Conservation (phyloP, 2,113 vertebrate genomes). For the Tiliqua scincoides region DNA sequence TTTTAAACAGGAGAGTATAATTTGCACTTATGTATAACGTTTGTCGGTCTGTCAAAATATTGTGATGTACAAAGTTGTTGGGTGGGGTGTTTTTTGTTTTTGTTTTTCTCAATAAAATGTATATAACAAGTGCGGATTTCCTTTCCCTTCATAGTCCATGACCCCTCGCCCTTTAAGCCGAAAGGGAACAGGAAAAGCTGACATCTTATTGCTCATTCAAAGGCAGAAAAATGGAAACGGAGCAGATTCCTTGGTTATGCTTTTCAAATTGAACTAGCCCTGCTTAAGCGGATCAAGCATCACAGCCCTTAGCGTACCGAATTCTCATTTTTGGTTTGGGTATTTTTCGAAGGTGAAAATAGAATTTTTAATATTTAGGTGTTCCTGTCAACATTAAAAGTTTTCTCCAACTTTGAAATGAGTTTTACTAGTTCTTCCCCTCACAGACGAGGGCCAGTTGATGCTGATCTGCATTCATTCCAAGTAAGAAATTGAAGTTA, state of each 20-base stretch:
- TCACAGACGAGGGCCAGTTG: neutral
- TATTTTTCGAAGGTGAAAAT: neutral
- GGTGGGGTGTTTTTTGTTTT: slow-evolving; percentile 19
- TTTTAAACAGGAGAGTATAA: slow-evolving; percentile 85
- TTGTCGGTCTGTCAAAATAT: slow-evolving; percentile 81
- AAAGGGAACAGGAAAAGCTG: neutral
- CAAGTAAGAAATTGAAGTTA: neutral
- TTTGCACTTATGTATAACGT: slow-evolving; percentile 96
- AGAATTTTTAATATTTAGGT: neutral
- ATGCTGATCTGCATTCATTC: neutral
- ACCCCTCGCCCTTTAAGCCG: neutral
- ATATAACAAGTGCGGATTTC: slow-evolving; percentile 77
- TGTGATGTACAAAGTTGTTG: slow-evolving; percentile 86
- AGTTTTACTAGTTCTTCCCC: too few species aligned
- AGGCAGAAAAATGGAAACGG: neutral
- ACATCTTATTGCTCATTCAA: too few species aligned
- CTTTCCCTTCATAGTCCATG: neutral
- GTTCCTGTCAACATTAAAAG: neutral
- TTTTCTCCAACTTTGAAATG: neutral
- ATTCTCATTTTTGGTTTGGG: neutral
- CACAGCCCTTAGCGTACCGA: neutral
- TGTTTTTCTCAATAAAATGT: slow-evolving; percentile 87
- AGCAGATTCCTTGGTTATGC: too few species aligned
- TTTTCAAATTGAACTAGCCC: neutral
- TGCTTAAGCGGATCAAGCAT: neutral